Percentiles rank a stretch among this genome's conserved stretches.
Evolutionary conservation across 2,113 vertebrate species (phyloP).

Genomic region (Halichoeres trimaculatus): DNA sequence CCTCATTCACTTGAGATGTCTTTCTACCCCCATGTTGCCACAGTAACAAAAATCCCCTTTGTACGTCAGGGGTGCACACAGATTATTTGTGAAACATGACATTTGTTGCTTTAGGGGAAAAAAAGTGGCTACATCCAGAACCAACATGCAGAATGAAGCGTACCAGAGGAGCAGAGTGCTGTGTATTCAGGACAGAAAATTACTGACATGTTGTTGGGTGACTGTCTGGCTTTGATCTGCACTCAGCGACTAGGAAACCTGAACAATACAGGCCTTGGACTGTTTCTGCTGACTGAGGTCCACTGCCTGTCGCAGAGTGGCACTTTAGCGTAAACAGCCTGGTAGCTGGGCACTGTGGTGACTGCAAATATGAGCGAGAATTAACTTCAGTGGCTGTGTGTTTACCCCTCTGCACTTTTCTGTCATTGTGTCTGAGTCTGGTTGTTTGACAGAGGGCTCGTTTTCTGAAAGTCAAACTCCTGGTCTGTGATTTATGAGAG

Average conservation of each 20-base stretch:
- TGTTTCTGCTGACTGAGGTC: slow-evolving; percentile 58
- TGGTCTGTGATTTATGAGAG: slow-evolving; percentile 72
- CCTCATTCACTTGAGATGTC: neutral
- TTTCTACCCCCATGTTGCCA: slow-evolving; percentile 23
- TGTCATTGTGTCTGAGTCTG: slow-evolving; percentile 49
- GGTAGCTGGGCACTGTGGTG: slow-evolving; percentile 39
- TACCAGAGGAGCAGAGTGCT: slow-evolving; percentile 35
- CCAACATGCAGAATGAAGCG: slow-evolving; percentile 54
- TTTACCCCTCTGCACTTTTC: slow-evolving; percentile 51
- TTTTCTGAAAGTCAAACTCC: slow-evolving; percentile 60
- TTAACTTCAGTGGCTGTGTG: slow-evolving; percentile 27
- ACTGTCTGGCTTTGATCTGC: slow-evolving; percentile 74
- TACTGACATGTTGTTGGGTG: slow-evolving; percentile 66
- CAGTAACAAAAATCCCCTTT: slow-evolving; percentile 19
- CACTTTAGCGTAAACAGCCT: slow-evolving; percentile 61
- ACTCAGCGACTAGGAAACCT: slow-evolving; percentile 52
- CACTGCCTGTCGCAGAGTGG: slow-evolving; percentile 66
- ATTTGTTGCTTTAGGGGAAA: slow-evolving; percentile 33
- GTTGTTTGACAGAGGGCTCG: slow-evolving; percentile 69
- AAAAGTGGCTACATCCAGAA: slow-evolving; percentile 33
- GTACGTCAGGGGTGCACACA: slow-evolving; percentile 31
- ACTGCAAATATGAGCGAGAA: slow-evolving; percentile 47
- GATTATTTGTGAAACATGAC: slow-evolving; percentile 59
- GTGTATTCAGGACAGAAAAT: slow-evolving; percentile 63
- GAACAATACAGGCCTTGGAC: slow-evolving; percentile 60